Percentiles rank a stretch among this genome's conserved stretches.
Evolutionary conservation across 2,797 vertebrate species (phyloP).

Genomic region (Vultur gryphus): DNA sequence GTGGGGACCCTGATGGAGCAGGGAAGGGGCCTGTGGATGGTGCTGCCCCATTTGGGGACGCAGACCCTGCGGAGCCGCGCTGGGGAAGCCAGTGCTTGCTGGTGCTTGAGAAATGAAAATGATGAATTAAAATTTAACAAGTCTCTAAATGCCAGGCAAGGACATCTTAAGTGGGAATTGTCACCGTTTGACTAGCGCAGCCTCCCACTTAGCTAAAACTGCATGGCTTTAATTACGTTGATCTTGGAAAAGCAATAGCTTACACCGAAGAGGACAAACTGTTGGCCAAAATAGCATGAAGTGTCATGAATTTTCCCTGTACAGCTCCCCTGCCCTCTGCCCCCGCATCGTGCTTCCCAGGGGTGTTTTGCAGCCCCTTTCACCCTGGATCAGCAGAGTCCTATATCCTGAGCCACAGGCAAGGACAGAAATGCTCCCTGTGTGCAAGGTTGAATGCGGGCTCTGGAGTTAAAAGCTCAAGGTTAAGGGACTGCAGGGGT

Average conservation of each 20-base stretch:
- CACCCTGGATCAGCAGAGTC: neutral
- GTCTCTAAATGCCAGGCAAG: slow-evolving; percentile 2
- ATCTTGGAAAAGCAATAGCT: neutral
- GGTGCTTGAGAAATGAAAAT: neutral
- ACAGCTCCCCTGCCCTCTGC: neutral
- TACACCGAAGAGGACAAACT: neutral
- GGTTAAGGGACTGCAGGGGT: fast-evolving
- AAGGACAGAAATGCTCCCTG: neutral
- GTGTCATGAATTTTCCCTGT: neutral
- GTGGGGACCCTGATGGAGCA: neutral
- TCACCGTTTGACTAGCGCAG: neutral
- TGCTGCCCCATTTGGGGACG: fast-evolving
- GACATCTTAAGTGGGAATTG: slow-evolving; percentile 21
- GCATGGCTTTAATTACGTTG: neutral
- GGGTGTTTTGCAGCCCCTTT: neutral
- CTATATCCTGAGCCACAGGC: neutral
- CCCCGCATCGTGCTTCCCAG: fast-evolving
- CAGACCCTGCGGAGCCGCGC: fast-evolving
- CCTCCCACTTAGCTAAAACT: slow-evolving; percentile 13
- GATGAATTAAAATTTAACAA: slow-evolving; percentile 40
- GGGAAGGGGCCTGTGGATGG: neutral
- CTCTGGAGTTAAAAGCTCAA: neutral
- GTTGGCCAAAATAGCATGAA: neutral
- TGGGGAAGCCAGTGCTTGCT: neutral
- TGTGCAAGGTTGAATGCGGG: fast-evolving